A percentile compares a stretch with the other conserved stretches of the same genome.
These are phyloP conservation scores for Netelia fuscicornis DNA, from an alignment of 2,888 invertebrate species.

Conservation along the genomic window DNA sequence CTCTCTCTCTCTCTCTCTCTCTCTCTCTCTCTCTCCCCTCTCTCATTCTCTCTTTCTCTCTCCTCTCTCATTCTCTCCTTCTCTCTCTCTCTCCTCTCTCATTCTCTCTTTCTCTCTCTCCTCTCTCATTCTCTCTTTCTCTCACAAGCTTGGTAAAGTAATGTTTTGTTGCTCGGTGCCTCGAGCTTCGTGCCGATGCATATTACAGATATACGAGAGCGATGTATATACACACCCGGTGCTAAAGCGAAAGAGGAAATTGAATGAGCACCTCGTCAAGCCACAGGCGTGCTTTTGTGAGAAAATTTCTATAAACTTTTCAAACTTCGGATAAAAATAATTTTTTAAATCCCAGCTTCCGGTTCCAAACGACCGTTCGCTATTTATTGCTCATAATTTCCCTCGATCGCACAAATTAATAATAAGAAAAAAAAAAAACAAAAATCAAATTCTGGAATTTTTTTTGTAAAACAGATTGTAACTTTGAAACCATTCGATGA, in stretches of 20 bases:
- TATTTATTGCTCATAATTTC: no score
- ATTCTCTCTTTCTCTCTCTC: neutral
- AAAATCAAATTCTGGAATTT: no score
- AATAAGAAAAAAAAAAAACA: no score
- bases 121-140: neutral
- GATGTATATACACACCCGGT: neutral
- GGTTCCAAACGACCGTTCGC: no score
- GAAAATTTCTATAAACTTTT: neutral
- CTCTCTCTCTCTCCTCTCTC: no score
- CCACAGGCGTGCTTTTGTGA: neutral
- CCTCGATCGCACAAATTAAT: no score
- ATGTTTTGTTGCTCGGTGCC: neutral
- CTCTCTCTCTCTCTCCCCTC: no score
- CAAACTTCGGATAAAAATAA: neutral
- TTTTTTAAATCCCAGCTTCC: no score
- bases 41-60: neutral
- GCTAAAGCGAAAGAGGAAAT: conserved; percentile 7
- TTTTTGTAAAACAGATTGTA: no score
- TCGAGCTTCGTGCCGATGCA: neutral
- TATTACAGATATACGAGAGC: neutral
- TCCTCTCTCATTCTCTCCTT: neutral
- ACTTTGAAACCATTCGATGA: no score
- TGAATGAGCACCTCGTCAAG: neutral
- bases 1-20: no score
- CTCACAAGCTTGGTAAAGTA: neutral